These are phyloP conservation scores for Plotosus lineatus DNA, from an alignment of 2,113 vertebrate species.

Conservation along the genomic window DNA sequence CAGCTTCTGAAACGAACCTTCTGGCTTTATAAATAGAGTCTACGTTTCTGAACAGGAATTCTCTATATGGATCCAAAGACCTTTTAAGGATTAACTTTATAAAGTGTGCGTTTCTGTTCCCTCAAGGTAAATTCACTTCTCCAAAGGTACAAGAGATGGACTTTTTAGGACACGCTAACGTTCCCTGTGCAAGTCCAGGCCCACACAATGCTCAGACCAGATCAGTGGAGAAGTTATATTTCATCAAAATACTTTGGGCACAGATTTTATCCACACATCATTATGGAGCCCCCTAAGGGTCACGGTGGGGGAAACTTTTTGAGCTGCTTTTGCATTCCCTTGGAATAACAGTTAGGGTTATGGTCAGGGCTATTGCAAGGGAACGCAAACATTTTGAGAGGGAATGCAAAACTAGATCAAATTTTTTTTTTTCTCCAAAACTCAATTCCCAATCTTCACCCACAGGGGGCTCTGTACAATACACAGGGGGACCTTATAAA, in stretches of 20 bases:
- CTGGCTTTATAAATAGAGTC: no score
- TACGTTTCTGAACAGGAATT: not conserved
- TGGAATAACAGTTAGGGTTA: no score
- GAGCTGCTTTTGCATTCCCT: no score
- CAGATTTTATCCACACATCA: not conserved
- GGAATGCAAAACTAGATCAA: no score
- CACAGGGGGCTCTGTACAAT: no score
- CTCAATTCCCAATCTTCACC: no score
- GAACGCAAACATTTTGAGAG: no score
- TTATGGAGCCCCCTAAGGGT: no score
- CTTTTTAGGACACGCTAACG: not conserved
- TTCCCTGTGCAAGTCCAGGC: not conserved
- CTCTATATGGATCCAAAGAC: not conserved
- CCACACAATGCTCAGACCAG: not conserved
- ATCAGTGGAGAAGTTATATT: not conserved
- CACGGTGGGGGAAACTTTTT: no score
- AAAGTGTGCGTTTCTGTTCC: not conserved
- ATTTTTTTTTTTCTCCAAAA: no score
- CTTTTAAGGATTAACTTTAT: not conserved
- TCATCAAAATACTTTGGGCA: not conserved
- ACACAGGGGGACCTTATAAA: no score
- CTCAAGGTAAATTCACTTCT: not conserved
- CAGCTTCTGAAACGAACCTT: not conserved
- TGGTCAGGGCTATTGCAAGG: no score
- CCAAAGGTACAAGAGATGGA: not conserved